phyloP scores from a whole-genome alignment of 2,797 vertebrate species.

The Falco rusticolus region DNA sequence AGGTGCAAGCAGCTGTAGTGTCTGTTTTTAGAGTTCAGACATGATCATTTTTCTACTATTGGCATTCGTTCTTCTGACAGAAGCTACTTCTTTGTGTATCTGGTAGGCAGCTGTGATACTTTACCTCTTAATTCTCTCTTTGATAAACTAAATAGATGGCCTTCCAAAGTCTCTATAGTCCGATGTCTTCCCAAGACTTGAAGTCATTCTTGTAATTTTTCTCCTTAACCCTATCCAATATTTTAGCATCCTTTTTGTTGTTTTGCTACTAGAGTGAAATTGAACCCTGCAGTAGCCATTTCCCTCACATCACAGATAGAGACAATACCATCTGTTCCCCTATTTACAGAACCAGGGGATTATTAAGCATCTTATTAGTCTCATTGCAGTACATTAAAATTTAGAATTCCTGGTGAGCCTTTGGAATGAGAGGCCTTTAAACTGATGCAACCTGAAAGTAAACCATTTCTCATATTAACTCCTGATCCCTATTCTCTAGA shows the following conservation, averaged over 20 bases:
- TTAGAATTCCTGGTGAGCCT: background rate
- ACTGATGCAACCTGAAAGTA: background rate
- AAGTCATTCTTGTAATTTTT: background rate
- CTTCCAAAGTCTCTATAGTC: background rate
- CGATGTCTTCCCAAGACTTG: background rate
- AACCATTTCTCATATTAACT: background rate
- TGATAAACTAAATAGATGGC: background rate
- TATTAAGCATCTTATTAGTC: background rate
- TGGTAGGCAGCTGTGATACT: background rate
- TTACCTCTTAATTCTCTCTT: background rate
- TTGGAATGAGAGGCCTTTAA: constrained; percentile 5
- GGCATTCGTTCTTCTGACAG: background rate
- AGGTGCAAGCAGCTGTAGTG: background rate
- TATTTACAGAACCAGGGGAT: background rate
- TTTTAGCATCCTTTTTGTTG: background rate
- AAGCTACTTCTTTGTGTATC: background rate
- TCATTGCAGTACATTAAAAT: constrained; percentile 8
- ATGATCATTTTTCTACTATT: background rate
- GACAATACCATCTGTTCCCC: background rate
- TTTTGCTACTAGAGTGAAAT: background rate
- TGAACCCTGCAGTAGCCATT: background rate
- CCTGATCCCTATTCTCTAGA: background rate
- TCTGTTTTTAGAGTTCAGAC: background rate
- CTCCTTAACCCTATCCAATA: background rate
- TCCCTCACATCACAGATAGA: background rate